Conservation (phyloP, 2,888 invertebrate genomes). For the Drosophila affinis region DNA sequence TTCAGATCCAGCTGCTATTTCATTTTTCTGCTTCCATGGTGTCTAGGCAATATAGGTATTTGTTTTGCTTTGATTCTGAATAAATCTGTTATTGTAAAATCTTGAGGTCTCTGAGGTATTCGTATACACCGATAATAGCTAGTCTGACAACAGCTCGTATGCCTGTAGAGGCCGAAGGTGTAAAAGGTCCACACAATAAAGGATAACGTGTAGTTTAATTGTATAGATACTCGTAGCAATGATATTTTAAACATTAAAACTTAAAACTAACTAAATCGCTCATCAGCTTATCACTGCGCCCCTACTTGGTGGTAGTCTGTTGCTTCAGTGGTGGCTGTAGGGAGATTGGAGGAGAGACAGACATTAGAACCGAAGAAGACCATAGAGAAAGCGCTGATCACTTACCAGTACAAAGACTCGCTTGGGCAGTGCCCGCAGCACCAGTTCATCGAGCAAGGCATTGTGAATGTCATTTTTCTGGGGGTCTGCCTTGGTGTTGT, state of each 20-base stretch:
- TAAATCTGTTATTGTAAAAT: neutral
- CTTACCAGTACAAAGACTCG: conserved; percentile 83
- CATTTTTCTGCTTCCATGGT: no score
- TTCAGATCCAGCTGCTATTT: no score
- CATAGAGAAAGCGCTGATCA: neutral
- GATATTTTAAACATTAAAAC: conserved; percentile 65
- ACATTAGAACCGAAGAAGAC: neutral
- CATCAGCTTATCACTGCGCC: conserved; percentile 3
- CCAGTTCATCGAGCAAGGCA: conserved; percentile 80
- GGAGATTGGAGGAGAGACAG: neutral
- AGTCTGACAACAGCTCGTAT: neutral
- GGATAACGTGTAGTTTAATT: conserved; percentile 43
- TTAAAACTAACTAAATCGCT: conserved; percentile 53
- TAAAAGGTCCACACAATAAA: conserved; percentile 52
- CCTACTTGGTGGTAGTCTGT: conserved; percentile 70
- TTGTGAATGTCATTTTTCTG: conserved; percentile 81
- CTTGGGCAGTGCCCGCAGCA: conserved; percentile 83
- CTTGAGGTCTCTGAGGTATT: neutral
- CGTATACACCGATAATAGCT: no score
- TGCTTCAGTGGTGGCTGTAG: conserved; percentile 80
- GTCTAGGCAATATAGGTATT: no score
- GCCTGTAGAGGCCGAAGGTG: conserved; percentile 24
- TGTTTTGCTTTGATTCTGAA: neutral
- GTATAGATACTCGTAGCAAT: conserved; percentile 50
- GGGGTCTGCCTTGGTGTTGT: conserved; percentile 82